phyloP scores from a whole-genome alignment of 2,113 vertebrate species.

The Acrocephalus arundinaceus region DNA sequence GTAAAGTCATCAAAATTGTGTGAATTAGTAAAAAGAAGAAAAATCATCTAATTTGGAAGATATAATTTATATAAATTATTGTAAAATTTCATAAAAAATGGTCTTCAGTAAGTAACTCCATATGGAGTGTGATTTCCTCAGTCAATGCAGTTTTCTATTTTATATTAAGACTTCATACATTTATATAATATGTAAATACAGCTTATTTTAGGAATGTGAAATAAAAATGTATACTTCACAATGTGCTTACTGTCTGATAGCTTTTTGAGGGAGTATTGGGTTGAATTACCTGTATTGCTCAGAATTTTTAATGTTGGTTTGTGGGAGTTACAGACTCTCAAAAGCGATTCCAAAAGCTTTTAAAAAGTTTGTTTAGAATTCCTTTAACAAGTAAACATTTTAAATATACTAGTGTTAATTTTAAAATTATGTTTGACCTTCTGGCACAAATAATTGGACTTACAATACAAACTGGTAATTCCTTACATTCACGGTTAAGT shows the following conservation, averaged over 20 bases:
- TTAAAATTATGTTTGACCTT: slow-evolving; percentile 16
- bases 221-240: slow-evolving; percentile 88
- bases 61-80: slow-evolving; percentile 89
- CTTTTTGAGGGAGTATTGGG: slow-evolving; percentile 69
- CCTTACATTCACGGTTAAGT: background rate
- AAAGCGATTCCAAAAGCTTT: slow-evolving; percentile 1
- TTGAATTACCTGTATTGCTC: background rate
- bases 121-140: slow-evolving; percentile 76
- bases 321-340: background rate
- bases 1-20: slow-evolving; percentile 75
- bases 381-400: background rate
- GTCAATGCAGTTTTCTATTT: slow-evolving; percentile 82
- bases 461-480: background rate
- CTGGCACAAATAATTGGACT: slow-evolving; percentile 1
- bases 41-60: slow-evolving; percentile 78
- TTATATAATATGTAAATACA: slow-evolving; percentile 89
- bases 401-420: background rate
- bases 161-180: slow-evolving; percentile 83
- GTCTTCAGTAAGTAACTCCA: slow-evolving; percentile 78
- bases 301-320: slow-evolving; percentile 12
- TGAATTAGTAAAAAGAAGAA: slow-evolving; percentile 63
- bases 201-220: slow-evolving; percentile 88
- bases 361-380: slow-evolving; percentile 8
- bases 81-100: slow-evolving; percentile 82
- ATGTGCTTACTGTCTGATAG: slow-evolving; percentile 72